Percentiles rank a stretch among this genome's conserved stretches.
These are phyloP conservation scores for Arge pagana DNA, from an alignment of 2,888 invertebrate species.

Conservation along the genomic window DNA sequence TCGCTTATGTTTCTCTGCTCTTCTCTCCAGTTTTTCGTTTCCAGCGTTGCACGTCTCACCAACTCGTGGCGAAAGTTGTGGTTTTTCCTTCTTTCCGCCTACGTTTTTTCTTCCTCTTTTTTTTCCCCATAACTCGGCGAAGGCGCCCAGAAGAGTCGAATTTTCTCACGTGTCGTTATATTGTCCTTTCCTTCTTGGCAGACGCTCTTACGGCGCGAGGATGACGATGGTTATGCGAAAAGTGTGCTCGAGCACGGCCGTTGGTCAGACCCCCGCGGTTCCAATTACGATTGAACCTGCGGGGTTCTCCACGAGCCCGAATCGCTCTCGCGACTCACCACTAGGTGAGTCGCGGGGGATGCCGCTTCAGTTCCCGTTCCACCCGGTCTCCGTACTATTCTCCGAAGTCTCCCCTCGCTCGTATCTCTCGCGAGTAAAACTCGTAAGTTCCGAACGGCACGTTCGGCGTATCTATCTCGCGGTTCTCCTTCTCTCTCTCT, in stretches of 20 bases:
- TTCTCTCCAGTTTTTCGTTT: no score
- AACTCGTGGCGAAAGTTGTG: no score
- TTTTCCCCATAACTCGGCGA: no score
- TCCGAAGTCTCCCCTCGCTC: no score
- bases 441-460: conserved; percentile 1
- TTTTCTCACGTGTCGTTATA: conserved; percentile 36
- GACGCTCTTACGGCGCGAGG: conserved; percentile 47
- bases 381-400: no score
- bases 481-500: conserved; percentile 34
- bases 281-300: conserved; percentile 54
- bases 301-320: conserved; percentile 28
- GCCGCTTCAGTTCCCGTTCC: no score
- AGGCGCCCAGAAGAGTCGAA: no score
- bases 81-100: no score
- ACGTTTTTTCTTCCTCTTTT: no score
- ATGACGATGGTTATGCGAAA: conserved; percentile 48
- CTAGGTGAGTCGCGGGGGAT: conserved; percentile 13
- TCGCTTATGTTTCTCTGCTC: no score
- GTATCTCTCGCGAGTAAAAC: not conserved
- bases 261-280: conserved; percentile 53
- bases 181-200: conserved; percentile 38
- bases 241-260: conserved; percentile 57
- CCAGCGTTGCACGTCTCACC: no score
- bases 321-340: conserved; percentile 20
- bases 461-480: conserved; percentile 26